Evolutionary conservation across 2,113 vertebrate species (phyloP).

Genomic region (Ctenomys sociabilis): DNA sequence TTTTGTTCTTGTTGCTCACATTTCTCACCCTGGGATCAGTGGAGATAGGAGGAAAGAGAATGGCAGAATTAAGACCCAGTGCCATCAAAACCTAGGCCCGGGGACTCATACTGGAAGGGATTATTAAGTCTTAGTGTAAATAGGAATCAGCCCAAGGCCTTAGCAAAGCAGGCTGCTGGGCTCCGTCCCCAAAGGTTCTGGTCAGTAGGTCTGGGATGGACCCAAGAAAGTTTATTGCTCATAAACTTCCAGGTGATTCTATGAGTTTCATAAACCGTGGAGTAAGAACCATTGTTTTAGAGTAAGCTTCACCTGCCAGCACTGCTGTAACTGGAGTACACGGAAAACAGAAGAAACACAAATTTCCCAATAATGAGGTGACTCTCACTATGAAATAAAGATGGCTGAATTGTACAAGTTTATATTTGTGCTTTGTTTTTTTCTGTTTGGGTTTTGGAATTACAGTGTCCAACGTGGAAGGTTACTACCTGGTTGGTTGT

Average conservation of each 20-base stretch:
- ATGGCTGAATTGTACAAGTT: background rate
- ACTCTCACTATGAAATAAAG: background rate
- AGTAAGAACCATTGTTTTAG: background rate
- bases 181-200: background rate
- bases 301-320: background rate
- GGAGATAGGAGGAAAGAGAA: background rate
- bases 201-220: background rate
- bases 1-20: background rate
- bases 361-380: background rate
- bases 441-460: background rate
- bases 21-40: slow-evolving; percentile 9
- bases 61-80: background rate
- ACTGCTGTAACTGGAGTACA: background rate
- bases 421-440: background rate
- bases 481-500: background rate
- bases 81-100: background rate
- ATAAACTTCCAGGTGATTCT: slow-evolving; percentile 4
- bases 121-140: background rate
- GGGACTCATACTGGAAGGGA: background rate
- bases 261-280: background rate
- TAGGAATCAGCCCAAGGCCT: background rate
- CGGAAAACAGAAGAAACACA: background rate
- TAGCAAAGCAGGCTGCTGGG: background rate
- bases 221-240: background rate
- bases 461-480: background rate